Percentiles rank a stretch among this genome's conserved stretches.
Evolutionary conservation across 2,797 vertebrate species (phyloP).

Genomic region (Anas flavirostris): DNA sequence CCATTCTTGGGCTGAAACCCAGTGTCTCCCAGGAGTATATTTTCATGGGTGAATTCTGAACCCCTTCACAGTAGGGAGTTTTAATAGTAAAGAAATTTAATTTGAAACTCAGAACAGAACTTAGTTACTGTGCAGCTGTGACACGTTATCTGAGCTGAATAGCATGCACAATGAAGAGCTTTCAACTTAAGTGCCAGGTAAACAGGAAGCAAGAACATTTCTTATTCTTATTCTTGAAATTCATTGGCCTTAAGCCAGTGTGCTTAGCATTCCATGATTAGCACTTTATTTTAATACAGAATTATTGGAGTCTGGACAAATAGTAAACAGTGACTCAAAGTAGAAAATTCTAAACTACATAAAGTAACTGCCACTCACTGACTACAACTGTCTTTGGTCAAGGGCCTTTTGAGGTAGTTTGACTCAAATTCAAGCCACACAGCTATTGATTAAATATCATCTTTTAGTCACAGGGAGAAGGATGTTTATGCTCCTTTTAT

Average conservation of each 20-base stretch:
- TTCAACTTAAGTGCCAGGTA: neutral
- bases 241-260: neutral
- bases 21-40: neutral
- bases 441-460: conserved; percentile 7
- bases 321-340: conserved; percentile 15
- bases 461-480: neutral
- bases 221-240: neutral
- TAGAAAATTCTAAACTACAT: conserved; percentile 15
- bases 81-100: neutral
- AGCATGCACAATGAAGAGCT: neutral
- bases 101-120: neutral
- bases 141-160: neutral
- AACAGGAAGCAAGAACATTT: neutral
- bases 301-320: neutral
- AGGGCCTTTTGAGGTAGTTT: neutral
- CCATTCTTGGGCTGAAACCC: neutral
- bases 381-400: neutral
- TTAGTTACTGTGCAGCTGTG: neutral
- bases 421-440: conserved; percentile 3
- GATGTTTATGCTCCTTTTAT: conserved; percentile 29
- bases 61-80: neutral
- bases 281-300: neutral
- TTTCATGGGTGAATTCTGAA: neutral
- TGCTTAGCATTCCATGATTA: neutral
- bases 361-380: neutral